Evolutionary conservation across 1,140 invertebrate genomes (phyloP).

Genomic region (Saccostrea cuccullata): DNA sequence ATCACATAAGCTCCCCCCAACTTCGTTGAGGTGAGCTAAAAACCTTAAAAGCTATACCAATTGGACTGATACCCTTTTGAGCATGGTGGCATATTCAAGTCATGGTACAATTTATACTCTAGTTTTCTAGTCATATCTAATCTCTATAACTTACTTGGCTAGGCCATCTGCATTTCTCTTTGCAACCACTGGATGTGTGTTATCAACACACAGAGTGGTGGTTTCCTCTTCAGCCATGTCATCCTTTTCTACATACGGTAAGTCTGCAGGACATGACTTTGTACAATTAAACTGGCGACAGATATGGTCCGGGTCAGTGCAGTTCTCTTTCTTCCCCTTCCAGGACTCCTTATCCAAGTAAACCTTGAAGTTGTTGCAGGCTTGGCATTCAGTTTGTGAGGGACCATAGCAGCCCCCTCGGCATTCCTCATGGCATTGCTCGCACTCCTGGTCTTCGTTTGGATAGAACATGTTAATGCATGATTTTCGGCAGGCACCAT

Average conservation of each 20-base stretch:
- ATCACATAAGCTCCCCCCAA: too few species aligned
- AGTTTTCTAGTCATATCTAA: neutral
- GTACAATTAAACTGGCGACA: slow-evolving; percentile 90
- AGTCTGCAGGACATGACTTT: slow-evolving; percentile 87
- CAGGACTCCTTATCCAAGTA: slow-evolving; percentile 79
- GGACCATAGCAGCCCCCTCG: slow-evolving; percentile 90
- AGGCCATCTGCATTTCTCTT: neutral
- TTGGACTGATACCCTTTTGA: neutral
- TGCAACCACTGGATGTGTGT: slow-evolving; percentile 50
- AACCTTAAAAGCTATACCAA: neutral
- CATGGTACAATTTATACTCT: neutral
- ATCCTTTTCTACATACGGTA: slow-evolving; percentile 79
- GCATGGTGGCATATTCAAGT: neutral
- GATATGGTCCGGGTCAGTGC: neutral
- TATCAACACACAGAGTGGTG: slow-evolving; percentile 70
- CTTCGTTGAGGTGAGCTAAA: too few species aligned
- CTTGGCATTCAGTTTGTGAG: slow-evolving; percentile 86
- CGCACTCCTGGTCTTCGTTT: slow-evolving; percentile 59
- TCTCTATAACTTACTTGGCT: neutral
- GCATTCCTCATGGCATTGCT: slow-evolving; percentile 85
- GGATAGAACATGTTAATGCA: slow-evolving; percentile 80
- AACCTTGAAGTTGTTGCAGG: slow-evolving; percentile 92
- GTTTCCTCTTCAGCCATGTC: slow-evolving; percentile 58
- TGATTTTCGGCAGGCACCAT: slow-evolving; percentile 82
- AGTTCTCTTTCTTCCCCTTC: neutral